Evolutionary conservation across 64 coral and sea anemone genomes (phyloP), one percentile per base, ranked within the genome.

Genomic region (Pocillopora verrucosa): DNA sequence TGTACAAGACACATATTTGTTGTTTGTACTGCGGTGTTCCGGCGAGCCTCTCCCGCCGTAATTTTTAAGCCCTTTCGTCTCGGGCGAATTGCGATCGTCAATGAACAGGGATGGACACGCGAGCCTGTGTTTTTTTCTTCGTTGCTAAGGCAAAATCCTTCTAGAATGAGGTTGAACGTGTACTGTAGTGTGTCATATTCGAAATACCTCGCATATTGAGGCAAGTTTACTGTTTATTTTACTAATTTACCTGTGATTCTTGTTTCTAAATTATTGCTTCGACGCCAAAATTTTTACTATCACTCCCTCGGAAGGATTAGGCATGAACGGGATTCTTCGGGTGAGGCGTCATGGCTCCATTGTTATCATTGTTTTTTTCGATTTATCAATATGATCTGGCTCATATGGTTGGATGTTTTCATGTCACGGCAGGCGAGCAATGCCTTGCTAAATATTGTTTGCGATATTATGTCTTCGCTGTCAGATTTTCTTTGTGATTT

Each of bases 11-110:
- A 68, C 64, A 85, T 38, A 51, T 57, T 22, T 60, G 37, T 65
- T 83, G 62, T 83, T 65, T 83, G 61, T 68, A 68, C 34, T 41
- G 14, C 61, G 6, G 82, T 72, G 20, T 58, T 85, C 34, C 57
- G 17, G 20, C 36, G 67, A 67, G 25, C 61, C 22, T 16, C 4
- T 30, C 41, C 41, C 41, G 41, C 41, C 7, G 7, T 7, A 51
- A 51, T 51, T 30, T n/a, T 70, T 24, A 70, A 24, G 67, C 67
- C 25, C 10, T 24, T 70, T 24, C 65, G 82, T 45, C 56, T 25
- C 38, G 65, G 62, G 13, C 72, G 37, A 83, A 9, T 67, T 51
- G 3, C 41, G 59, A 16, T 63, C 61, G 61, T 63, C 1, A 63
- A 70, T 24, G 22, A 10, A 11, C 67, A 20, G n/a, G 10, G 67